Base-by-base conservation (phyloP, 2,113 vertebrate genomes). In the Aix galericulata region DNA sequence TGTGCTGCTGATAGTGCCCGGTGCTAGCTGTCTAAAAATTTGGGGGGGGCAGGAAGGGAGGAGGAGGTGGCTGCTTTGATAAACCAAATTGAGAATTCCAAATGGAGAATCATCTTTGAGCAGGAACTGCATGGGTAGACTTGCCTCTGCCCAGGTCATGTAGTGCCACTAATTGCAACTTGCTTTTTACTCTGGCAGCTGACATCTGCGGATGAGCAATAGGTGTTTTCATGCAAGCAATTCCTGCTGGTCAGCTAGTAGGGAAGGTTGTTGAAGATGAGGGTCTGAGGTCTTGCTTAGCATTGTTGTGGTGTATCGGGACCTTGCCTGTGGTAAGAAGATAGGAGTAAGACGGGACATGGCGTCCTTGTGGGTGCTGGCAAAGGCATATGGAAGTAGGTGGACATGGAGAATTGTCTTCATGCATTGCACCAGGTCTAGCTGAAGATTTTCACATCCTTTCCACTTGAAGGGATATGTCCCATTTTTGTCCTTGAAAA, bases 31-130 rank as follows among this genome's bases (percentile, higher is more conserved):
- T 48, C n/a, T 62, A 67, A 66, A 44, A 8, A 11, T 50, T 46
- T 46, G 16, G 44, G 44, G 17, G 44, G 44, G 42, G 15, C n/a
- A 17, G 44, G 44, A 17, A 17, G 20, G 4, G 46, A 9, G 46
- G 16, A 34, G 38, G 13, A 40, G 0, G 0, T 46, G 34, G 44
- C 17, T 44, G 17, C 32, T 88, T 78, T 40, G 31, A 14, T 68
- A 36, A 50, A 55, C 25, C 15, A 26, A 5, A 18, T 25, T 50
- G 8, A 86, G 44, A 34, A 36, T 71, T 71, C 48, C n/a, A 20
- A 48, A 14, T 71, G n/a, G n/a, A 36, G 18, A 52, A 44, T 46
- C 32, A 18, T 4, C 31, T 83, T 71, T 34, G 66, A 87, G 25
- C 31, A 88, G 81, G 83, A 69, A 23, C 15, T 32, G 23, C 32